Evolutionary conservation across 2,888 invertebrate species (phyloP).

Genomic region (Diadromus collaris): DNA sequence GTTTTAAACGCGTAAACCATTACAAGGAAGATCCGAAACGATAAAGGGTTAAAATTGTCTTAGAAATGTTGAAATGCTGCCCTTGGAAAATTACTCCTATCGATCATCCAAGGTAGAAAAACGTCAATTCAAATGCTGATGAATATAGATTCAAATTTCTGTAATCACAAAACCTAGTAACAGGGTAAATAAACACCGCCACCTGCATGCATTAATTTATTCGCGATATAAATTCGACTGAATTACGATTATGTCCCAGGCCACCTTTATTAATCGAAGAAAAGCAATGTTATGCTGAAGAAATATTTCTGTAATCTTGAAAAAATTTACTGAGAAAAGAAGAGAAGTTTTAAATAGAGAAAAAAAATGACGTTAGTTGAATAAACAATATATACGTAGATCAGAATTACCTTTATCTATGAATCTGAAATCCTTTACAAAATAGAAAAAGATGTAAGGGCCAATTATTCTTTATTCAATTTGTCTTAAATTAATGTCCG

Average conservation of each 20-base stretch:
- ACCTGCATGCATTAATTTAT: background rate
- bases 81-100: background rate
- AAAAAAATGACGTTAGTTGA: background rate
- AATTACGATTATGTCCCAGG: background rate
- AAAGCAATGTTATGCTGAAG: background rate
- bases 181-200: no score
- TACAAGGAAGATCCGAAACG: background rate
- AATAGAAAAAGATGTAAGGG: background rate
- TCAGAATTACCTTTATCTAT: background rate
- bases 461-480: constrained; percentile 3
- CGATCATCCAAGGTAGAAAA: background rate
- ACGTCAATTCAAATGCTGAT: no score
- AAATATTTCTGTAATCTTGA: background rate
- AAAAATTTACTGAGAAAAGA: background rate
- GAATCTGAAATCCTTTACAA: background rate
- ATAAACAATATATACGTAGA: background rate
- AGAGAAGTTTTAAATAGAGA: background rate
- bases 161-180: no score
- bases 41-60: background rate
- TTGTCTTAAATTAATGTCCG: background rate
- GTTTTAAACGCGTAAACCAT: background rate
- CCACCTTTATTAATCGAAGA: background rate
- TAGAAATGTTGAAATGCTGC: background rate
- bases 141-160: no score
- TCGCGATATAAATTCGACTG: background rate